phyloP scores from a whole-genome alignment of 2,888 invertebrate species.

The Eupithecia centaureata region DNA sequence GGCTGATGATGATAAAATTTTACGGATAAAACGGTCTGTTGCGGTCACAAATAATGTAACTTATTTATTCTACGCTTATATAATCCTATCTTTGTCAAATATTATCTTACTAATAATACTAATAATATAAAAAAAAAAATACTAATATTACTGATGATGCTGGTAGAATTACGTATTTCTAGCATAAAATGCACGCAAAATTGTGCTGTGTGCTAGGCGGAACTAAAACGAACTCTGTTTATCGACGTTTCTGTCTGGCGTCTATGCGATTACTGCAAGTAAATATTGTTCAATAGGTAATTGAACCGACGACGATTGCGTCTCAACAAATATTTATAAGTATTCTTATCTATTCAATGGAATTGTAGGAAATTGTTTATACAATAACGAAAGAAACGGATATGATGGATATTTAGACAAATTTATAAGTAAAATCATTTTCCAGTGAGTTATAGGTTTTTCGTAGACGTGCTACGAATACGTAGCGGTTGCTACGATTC shows the following conservation, averaged over 20 bases:
- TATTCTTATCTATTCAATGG: slow-evolving; percentile 41
- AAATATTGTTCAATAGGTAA: slow-evolving; percentile 45
- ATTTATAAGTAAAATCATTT: background rate
- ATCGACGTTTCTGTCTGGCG: slow-evolving; percentile 11
- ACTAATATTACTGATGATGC: no score
- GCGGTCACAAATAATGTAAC: no score
- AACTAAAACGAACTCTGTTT: slow-evolving; percentile 7
- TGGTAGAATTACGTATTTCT: no score
- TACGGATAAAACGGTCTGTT: no score
- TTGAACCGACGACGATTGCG: slow-evolving; percentile 37
- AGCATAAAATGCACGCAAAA: background rate
- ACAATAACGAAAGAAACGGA: background rate
- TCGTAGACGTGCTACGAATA: slow-evolving; percentile 32
- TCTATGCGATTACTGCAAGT: slow-evolving; percentile 27
- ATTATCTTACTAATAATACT: no score
- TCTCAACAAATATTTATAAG: slow-evolving; percentile 32
- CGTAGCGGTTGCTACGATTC: slow-evolving; percentile 22
- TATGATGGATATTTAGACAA: background rate
- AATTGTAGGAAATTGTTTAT: slow-evolving; percentile 38
- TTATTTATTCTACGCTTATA: no score
- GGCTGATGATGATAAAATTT: no score
- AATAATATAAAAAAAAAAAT: no score
- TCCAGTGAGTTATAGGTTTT: background rate
- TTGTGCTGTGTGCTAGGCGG: background rate
- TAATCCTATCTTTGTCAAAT: background rate